These are phyloP conservation scores for Pyrrhosoma nymphula DNA, from an alignment of 2,888 invertebrate genomes.

Conservation along the genomic window DNA sequence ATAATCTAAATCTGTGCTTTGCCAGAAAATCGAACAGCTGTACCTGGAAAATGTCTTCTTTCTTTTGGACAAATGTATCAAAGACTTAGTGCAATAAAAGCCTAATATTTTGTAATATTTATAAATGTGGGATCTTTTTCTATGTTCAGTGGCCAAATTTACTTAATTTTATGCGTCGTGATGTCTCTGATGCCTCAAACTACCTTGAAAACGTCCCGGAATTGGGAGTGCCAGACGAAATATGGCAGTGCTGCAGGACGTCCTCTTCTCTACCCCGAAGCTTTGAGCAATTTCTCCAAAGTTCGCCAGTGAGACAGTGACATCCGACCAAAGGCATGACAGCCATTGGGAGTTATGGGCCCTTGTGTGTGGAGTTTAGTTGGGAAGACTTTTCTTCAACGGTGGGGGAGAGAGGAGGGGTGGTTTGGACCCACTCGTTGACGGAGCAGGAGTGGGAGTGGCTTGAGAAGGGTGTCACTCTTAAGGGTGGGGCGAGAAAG, in stretches of 20 bases:
- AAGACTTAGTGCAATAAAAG: no score
- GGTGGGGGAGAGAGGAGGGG: not conserved
- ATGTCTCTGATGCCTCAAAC: no score
- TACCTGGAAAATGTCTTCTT: no score
- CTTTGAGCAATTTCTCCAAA: conserved; percentile 45
- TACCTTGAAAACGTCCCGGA: not conserved
- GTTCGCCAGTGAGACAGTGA: conserved; percentile 17
- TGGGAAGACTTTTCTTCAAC: not conserved
- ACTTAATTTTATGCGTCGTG: no score
- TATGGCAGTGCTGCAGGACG: no score
- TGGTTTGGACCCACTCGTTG: not conserved
- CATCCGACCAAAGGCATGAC: conserved; percentile 38
- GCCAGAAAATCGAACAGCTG: no score
- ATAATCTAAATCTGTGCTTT: no score
- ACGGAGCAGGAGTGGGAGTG: not conserved
- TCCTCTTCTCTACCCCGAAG: not conserved
- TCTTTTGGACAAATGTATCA: no score
- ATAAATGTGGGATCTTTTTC: no score
- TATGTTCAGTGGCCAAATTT: no score
- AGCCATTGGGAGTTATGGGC: conserved; percentile 30
- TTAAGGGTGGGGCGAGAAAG: not conserved
- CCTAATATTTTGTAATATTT: no score
- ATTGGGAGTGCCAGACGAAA: no score
- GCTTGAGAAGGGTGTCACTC: not conserved
- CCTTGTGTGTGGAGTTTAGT: conserved; percentile 20